A percentile compares a stretch with the other conserved stretches of the same genome.
Conservation (phyloP, 2,797 vertebrate species). For the Arnoldichthys spilopterus region DNA sequence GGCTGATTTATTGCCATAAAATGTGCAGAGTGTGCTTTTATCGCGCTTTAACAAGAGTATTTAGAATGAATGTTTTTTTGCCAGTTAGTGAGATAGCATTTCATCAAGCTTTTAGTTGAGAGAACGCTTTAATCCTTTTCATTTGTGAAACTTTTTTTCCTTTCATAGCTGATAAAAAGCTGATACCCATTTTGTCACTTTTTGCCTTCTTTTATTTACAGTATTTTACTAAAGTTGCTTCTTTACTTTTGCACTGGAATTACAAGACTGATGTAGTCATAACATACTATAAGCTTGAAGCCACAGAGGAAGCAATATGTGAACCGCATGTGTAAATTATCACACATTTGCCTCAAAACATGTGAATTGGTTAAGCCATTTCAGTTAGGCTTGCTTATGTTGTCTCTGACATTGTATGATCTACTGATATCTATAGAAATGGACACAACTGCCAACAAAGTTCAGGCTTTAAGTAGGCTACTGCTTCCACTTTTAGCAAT, state of each 20-base stretch:
- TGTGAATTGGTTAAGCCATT: too few species aligned
- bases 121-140: slow-evolving; percentile 2
- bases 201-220: slow-evolving; percentile 15
- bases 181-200: neutral
- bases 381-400: too few species aligned
- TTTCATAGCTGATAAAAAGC: neutral
- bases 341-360: too few species aligned
- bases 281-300: too few species aligned
- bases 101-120: neutral
- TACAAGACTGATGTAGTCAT: neutral
- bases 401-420: too few species aligned
- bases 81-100: neutral
- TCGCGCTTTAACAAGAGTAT: slow-evolving; percentile 19
- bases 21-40: neutral
- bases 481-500: too few species aligned
- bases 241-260: slow-evolving; percentile 6
- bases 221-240: neutral
- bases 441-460: too few species aligned
- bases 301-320: too few species aligned
- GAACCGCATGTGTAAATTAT: too few species aligned
- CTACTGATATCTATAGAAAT: too few species aligned
- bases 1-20: neutral
- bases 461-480: too few species aligned
- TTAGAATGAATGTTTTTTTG: slow-evolving; percentile 23
- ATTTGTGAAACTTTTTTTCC: slow-evolving; percentile 1